Conservation (phyloP, 2,888 invertebrate species). For the Diploptera punctata region DNA sequence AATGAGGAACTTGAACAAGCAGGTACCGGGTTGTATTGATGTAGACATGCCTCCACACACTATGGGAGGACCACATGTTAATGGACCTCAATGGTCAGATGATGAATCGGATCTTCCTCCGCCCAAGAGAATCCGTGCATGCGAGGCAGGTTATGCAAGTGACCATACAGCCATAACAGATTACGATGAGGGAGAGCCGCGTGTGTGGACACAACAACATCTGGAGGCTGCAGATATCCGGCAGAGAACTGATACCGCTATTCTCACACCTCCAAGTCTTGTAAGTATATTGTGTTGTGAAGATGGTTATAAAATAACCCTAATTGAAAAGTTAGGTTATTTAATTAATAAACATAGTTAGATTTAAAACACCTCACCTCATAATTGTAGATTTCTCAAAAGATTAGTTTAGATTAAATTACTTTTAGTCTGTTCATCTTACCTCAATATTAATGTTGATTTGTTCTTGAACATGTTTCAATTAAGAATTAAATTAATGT, state of each 20-base stretch:
- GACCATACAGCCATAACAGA: conserved; percentile 91
- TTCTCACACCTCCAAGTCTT: conserved; percentile 86
- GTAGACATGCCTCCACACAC: conserved; percentile 63
- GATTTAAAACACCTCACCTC: no score
- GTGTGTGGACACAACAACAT: conserved; percentile 93
- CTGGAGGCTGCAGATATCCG: conserved; percentile 89
- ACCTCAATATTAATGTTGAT: no score
- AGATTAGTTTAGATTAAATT: no score
- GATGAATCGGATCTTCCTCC: conserved; percentile 87
- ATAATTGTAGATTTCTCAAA: no score
- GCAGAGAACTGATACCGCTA: conserved; percentile 68
- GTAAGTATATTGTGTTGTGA: conserved; percentile 59
- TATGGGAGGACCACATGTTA: conserved; percentile 51
- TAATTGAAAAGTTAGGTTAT: no score
- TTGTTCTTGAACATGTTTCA: no score
- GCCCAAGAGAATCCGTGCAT: conserved; percentile 80
- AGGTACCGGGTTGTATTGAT: conserved; percentile 74
- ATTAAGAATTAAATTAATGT: no score
- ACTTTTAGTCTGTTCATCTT: no score
- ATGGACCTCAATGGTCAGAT: conserved; percentile 81
- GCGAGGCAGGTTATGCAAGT: conserved; percentile 76
- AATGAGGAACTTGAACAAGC: conserved; percentile 87
- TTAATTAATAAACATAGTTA: no score
- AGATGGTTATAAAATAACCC: no score
- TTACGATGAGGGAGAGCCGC: conserved; percentile 81